A percentile compares a stretch with the other conserved stretches of the same genome.
Evolutionary conservation across 2,797 vertebrate species (phyloP).

Genomic region (Eutrigla gurnardus): DNA sequence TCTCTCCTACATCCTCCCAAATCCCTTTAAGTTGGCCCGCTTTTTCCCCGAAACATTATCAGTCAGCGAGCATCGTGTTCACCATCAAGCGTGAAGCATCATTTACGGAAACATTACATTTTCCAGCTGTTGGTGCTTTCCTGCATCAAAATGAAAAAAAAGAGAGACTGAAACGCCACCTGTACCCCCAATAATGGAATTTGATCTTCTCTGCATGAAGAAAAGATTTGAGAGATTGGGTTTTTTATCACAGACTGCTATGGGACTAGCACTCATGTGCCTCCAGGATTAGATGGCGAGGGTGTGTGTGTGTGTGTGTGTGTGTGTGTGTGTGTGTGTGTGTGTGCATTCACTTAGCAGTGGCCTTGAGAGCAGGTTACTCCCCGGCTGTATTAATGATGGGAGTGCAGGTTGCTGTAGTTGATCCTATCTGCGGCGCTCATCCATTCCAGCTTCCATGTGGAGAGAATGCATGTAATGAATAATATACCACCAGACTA

Average conservation of each 20-base stretch:
- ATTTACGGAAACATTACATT: slow-evolving; percentile 75
- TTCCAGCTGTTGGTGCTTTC: slow-evolving; percentile 68
- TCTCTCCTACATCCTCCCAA: slow-evolving; percentile 55
- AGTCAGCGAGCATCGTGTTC: slow-evolving; percentile 64
- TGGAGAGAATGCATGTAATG: slow-evolving; percentile 77
- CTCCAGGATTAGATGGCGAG: slow-evolving; percentile 23
- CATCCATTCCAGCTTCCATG: slow-evolving; percentile 80
- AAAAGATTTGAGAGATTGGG: slow-evolving; percentile 52
- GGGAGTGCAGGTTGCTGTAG: slow-evolving; percentile 58
- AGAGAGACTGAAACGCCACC: slow-evolving; percentile 53
- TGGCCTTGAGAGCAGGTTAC: slow-evolving; percentile 79
- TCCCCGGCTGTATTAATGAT: slow-evolving; percentile 76
- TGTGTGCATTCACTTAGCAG: slow-evolving; percentile 62
- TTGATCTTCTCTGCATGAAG: slow-evolving; percentile 36
- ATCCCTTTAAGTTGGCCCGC: slow-evolving; percentile 63
- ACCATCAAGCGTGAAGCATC: slow-evolving; percentile 61
- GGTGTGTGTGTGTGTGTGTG: background rate
- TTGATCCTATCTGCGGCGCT: slow-evolving; percentile 69
- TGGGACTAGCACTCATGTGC: slow-evolving; percentile 24
- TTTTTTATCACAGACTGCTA: slow-evolving; percentile 41
- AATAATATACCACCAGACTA: slow-evolving; percentile 83
- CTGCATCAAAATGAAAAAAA: slow-evolving; percentile 44
- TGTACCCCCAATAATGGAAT: slow-evolving; percentile 41
- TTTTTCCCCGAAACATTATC: slow-evolving; percentile 68
- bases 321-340: background rate